Conservation (phyloP, 2,888 invertebrate genomes). For the Pristionchus japonicus region DNA sequence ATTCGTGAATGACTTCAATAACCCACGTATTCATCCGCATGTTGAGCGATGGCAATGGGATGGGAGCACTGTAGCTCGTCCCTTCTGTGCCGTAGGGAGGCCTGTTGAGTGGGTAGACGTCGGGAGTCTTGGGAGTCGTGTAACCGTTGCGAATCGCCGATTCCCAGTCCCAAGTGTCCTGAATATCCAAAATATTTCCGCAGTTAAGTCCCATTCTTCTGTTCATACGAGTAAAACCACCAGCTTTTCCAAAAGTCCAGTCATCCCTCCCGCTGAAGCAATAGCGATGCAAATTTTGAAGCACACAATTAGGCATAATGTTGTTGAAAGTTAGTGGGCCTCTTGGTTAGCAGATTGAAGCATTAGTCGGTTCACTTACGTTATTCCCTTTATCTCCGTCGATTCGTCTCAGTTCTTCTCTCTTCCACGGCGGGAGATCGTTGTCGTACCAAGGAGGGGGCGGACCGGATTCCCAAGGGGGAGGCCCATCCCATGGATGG, state of each 20-base stretch:
- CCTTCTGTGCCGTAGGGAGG: conserved; percentile 2
- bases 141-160: neutral
- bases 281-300: neutral
- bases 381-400: neutral
- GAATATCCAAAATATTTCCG: neutral
- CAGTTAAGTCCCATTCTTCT: too few relatives aligned
- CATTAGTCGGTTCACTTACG: neutral
- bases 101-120: neutral
- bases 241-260: too few relatives aligned
- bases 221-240: too few relatives aligned
- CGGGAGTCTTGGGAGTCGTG: neutral
- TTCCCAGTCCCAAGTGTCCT: conserved; percentile 1
- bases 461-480: neutral
- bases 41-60: neutral
- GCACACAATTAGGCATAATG: neutral
- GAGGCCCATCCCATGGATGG: neutral
- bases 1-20: too few relatives aligned
- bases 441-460: conserved; percentile 1
- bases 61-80: conserved; percentile 5
- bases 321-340: neutral
- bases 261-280: neutral
- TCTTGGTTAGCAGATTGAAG: neutral
- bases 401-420: neutral
- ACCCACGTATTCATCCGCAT: neutral
- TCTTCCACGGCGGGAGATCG: neutral